Conservation (phyloP, 2,113 vertebrate genomes). For the Pollimyrus isidori region DNA sequence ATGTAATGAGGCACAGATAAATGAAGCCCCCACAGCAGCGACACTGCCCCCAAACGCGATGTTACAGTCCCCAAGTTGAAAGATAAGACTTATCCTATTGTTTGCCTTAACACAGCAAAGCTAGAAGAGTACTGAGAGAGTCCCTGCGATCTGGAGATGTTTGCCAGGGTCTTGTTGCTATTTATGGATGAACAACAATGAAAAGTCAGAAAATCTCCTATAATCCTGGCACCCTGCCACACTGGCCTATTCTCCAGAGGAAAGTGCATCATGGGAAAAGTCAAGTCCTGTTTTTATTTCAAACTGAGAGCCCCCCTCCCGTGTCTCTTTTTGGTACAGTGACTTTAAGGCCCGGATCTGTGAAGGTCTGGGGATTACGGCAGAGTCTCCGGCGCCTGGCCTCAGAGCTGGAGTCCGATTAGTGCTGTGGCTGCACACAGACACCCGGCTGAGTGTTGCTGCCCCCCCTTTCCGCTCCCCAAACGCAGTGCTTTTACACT, state of each 20-base stretch:
- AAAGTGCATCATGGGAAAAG: slow-evolving; percentile 27
- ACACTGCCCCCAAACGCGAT: slow-evolving; percentile 36
- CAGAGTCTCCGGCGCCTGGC: slow-evolving; percentile 20
- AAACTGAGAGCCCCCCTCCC: slow-evolving; percentile 1
- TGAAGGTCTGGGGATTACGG: slow-evolving; percentile 36
- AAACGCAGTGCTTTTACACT: slow-evolving; percentile 26
- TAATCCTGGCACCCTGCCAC: slow-evolving; percentile 51
- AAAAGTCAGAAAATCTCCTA: slow-evolving; percentile 46
- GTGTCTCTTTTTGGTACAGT: slow-evolving; percentile 6
- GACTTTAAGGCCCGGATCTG: slow-evolving; percentile 22
- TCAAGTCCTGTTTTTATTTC: slow-evolving; percentile 28
- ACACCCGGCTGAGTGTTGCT: slow-evolving; percentile 17
- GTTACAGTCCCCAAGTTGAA: slow-evolving; percentile 51
- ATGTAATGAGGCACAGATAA: slow-evolving; percentile 2
- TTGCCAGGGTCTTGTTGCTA: slow-evolving; percentile 23
- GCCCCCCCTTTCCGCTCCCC: slow-evolving; percentile 8
- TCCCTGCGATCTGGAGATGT: slow-evolving; percentile 22
- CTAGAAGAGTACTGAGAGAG: slow-evolving; percentile 15
- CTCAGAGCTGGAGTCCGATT: slow-evolving; percentile 32
- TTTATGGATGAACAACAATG: slow-evolving; percentile 36
- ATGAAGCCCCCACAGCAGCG: slow-evolving; percentile 20
- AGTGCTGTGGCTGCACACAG: slow-evolving; percentile 20
- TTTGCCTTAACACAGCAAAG: slow-evolving; percentile 51
- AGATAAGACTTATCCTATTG: slow-evolving; percentile 54
- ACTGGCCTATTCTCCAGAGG: slow-evolving; percentile 36